These are phyloP conservation scores for Eristalis intricaria DNA, from an alignment of 2,888 invertebrate genomes.

Conservation along the genomic window DNA sequence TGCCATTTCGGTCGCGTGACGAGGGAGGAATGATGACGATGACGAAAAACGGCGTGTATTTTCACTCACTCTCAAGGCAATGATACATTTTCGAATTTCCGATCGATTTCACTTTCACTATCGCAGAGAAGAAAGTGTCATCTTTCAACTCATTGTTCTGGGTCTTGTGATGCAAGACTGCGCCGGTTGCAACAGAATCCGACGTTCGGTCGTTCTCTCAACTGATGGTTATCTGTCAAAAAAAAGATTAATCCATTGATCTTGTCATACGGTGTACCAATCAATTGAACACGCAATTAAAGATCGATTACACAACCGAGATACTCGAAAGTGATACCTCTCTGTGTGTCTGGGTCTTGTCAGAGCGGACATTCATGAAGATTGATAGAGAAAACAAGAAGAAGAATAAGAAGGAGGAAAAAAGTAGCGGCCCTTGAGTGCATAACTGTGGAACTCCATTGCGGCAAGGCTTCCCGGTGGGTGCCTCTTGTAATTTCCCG, in stretches of 20 bases:
- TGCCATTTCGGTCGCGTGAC: conserved; percentile 18
- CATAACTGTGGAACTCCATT: neutral
- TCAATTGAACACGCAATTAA: conserved; percentile 48
- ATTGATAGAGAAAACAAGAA: neutral
- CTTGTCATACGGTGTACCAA: conserved; percentile 17
- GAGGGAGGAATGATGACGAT: neutral
- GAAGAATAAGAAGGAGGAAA: neutral
- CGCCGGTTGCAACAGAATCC: neutral
- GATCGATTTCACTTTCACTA: neutral
- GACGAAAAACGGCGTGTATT: no score
- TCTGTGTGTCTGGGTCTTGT: neutral
- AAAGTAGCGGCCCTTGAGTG: neutral
- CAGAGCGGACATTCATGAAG: neutral
- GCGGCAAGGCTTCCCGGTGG: neutral
- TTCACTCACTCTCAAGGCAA: no score
- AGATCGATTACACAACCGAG: conserved; percentile 58
- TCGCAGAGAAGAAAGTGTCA: neutral
- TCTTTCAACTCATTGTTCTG: neutral
- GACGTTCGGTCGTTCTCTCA: neutral
- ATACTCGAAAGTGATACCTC: conserved; percentile 34
- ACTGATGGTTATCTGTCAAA: conserved; percentile 37
- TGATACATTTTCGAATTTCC: no score
- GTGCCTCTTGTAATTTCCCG: neutral
- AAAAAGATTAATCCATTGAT: conserved; percentile 40
- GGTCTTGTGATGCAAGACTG: neutral